These are phyloP conservation scores for Drosophila ercepeae DNA, from an alignment of 1,140 invertebrate species.

Conservation along the genomic window DNA sequence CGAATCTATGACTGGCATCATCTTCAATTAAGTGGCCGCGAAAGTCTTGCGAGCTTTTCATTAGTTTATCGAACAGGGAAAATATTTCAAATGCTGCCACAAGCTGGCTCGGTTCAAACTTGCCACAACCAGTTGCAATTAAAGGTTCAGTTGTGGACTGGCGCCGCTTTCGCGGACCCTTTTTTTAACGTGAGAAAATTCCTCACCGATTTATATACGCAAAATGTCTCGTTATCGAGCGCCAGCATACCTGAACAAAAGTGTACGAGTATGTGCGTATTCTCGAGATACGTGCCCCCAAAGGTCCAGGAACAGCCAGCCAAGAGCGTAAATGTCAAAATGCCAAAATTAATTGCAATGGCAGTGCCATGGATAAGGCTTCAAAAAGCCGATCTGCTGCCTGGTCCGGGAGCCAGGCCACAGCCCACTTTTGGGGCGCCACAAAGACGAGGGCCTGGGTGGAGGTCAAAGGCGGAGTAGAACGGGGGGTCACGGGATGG, in stretches of 20 bases:
- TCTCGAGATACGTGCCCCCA: slow-evolving; percentile 60
- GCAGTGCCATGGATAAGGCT: slow-evolving; percentile 70
- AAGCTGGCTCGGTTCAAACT: slow-evolving; percentile 31
- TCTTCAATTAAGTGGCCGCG: slow-evolving; percentile 61
- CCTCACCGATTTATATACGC: slow-evolving; percentile 67
- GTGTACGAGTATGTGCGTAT: slow-evolving; percentile 68
- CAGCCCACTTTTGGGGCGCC: slow-evolving; percentile 64
- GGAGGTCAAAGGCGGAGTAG: slow-evolving; percentile 4
- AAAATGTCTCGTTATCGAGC: slow-evolving; percentile 69
- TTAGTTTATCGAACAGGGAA: slow-evolving; percentile 68
- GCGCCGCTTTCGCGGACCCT: slow-evolving; percentile 53
- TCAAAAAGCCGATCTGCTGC: background rate
- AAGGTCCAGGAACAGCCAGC: slow-evolving; percentile 29
- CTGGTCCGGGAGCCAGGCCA: slow-evolving; percentile 50
- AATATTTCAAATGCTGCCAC: slow-evolving; percentile 68
- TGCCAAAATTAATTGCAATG: slow-evolving; percentile 82
- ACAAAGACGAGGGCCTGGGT: slow-evolving; percentile 20
- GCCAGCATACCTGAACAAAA: slow-evolving; percentile 73
- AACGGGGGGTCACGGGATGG: background rate
- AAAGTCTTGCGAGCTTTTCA: slow-evolving; percentile 67
- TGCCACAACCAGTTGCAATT: slow-evolving; percentile 59
- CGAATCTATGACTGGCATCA: slow-evolving; percentile 51
- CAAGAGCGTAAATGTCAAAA: slow-evolving; percentile 82
- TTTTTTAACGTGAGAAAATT: slow-evolving; percentile 73
- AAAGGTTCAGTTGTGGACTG: slow-evolving; percentile 42